A percentile compares a stretch with the other conserved stretches of the same genome.
Evolutionary conservation across 2,113 vertebrate species (phyloP).

Genomic region (Apteryx mantelli): DNA sequence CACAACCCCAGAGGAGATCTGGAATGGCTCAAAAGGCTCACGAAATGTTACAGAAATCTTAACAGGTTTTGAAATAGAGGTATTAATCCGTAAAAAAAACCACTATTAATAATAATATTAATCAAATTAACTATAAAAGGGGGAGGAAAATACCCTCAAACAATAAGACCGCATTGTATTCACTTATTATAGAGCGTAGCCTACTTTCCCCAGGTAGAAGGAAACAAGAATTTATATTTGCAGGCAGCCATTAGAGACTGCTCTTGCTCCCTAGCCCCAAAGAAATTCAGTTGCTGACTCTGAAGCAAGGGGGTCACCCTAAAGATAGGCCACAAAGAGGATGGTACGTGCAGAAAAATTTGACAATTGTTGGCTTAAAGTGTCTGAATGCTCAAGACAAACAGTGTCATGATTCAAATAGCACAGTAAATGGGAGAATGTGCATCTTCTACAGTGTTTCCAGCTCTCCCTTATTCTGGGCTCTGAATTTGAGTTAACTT

Average conservation of each 20-base stretch:
- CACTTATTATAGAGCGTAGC: background rate
- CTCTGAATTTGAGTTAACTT: constrained; percentile 70
- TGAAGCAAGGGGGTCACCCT: background rate
- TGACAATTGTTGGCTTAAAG: background rate
- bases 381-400: background rate
- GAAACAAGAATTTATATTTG: background rate
- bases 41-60: background rate
- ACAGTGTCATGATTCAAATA: background rate
- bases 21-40: background rate
- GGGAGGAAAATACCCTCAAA: background rate
- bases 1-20: background rate
- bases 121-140: background rate
- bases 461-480: background rate
- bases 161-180: background rate
- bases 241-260: background rate
- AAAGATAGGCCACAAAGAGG: background rate
- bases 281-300: background rate
- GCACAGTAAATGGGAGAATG: background rate
- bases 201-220: background rate
- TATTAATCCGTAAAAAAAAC: background rate
- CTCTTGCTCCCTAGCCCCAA: background rate
- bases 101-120: background rate
- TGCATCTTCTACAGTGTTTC: background rate
- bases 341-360: background rate
- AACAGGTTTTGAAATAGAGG: background rate